phyloP scores from a whole-genome alignment of 2,888 invertebrate species.

The Celastrina argiolus region DNA sequence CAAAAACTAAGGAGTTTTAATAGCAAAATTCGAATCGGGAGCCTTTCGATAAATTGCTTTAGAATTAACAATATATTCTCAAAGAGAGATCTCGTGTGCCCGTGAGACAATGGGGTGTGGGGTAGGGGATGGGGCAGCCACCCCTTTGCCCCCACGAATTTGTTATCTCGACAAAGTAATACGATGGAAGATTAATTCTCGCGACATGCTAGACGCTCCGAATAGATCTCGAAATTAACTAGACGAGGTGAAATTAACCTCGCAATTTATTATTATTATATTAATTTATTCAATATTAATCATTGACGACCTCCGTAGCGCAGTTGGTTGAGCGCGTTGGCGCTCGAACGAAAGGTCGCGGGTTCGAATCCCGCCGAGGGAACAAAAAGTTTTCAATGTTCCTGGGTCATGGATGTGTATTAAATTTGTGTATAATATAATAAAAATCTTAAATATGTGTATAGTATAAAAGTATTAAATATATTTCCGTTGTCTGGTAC shows the following conservation, averaged over 20 bases:
- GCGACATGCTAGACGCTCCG: conserved; percentile 42
- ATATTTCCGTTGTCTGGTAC: no score
- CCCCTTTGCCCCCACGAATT: conserved; percentile 44
- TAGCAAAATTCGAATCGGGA: conserved; percentile 8
- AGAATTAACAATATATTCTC: conserved; percentile 12
- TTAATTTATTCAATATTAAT: conserved; percentile 13
- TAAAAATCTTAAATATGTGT: no score
- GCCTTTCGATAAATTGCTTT: conserved; percentile 11
- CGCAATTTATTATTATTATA: conserved; percentile 5
- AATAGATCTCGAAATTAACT: conserved; percentile 35
- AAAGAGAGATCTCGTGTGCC: conserved; percentile 22
- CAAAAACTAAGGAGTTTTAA: neutral
- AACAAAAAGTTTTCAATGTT: no score
- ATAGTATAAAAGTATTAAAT: no score
- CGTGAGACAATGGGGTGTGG: conserved; percentile 35
- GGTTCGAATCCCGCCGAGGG: no score
- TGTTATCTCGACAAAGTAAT: conserved; percentile 53
- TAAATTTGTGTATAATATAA: no score
- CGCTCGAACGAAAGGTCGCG: no score
- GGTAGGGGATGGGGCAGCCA: conserved; percentile 29
- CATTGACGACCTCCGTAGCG: neutral
- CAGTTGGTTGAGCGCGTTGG: no score
- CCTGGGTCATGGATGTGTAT: no score
- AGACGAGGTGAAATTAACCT: conserved; percentile 24
- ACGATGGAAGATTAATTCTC: conserved; percentile 55